Conservation (phyloP, 2,888 invertebrate species). For the Polymixis flavicincta region DNA sequence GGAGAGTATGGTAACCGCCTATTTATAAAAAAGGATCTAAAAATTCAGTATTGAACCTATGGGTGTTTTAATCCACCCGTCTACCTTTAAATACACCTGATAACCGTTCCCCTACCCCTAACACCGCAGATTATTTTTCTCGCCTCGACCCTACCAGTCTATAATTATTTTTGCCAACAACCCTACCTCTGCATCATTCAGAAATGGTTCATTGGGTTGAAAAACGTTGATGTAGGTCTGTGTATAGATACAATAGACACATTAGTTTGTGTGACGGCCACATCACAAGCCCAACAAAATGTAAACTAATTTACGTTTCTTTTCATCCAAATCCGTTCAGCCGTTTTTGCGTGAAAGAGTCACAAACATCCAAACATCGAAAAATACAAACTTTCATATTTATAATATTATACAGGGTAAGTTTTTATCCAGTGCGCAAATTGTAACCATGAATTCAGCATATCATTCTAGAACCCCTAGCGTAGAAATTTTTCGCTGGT, state of each 20-base stretch:
- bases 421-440: no score
- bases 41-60: neutral
- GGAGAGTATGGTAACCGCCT: no score
- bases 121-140: conserved; percentile 29
- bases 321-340: no score
- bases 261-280: no score
- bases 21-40: neutral
- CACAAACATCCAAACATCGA: no score
- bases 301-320: neutral
- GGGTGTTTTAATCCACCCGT: neutral
- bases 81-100: conserved; percentile 19
- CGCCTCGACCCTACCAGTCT: neutral
- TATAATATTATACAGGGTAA: no score
- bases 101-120: conserved; percentile 21
- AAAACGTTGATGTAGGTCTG: conserved; percentile 9
- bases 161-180: conserved; percentile 26
- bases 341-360: no score
- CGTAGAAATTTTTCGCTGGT: no score
- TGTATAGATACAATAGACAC: neutral
- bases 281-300: neutral
- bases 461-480: no score
- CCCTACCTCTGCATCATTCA: conserved; percentile 14
- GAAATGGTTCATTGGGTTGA: conserved; percentile 12
- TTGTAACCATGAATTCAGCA: no score
- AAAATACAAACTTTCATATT: no score